phyloP scores from a whole-genome alignment of 2,888 invertebrate species.

The Dryococelus australis region DNA sequence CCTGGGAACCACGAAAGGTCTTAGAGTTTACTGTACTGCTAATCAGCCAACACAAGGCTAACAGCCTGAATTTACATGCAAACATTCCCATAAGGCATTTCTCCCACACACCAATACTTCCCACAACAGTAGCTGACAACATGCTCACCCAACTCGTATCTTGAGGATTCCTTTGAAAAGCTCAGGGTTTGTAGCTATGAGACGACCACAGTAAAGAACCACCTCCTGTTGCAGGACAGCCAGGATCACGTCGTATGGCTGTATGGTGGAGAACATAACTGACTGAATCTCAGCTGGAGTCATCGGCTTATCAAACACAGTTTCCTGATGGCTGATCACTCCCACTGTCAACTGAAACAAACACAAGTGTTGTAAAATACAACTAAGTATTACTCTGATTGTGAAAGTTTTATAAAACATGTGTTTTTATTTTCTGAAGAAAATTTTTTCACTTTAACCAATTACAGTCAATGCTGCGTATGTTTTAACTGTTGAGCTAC shows the following conservation, averaged over 20 bases:
- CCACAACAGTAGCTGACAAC: too few species aligned
- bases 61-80: too few species aligned
- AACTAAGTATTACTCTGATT: slow-evolving; percentile 21
- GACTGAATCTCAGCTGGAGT: slow-evolving; percentile 94
- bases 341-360: slow-evolving; percentile 83
- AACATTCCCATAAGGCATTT: too few species aligned
- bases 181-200: slow-evolving; percentile 91
- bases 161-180: slow-evolving; percentile 95
- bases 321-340: slow-evolving; percentile 92
- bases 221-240: slow-evolving; percentile 94
- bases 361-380: slow-evolving; percentile 40
- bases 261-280: slow-evolving; percentile 89
- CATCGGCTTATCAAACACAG: slow-evolving; percentile 97
- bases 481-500: too few species aligned
- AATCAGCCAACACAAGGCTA: background rate
- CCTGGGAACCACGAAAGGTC: too few species aligned
- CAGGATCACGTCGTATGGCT: slow-evolving; percentile 89
- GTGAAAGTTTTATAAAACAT: too few species aligned
- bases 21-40: too few species aligned
- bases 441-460: background rate
- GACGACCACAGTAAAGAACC: slow-evolving; percentile 90
- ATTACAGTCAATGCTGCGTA: too few species aligned
- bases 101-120: too few species aligned
- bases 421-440: background rate
- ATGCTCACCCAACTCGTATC: slow-evolving; percentile 71